phyloP scores from a whole-genome alignment of 1,140 invertebrate genomes.

The Trichomalopsis sarcophagae region DNA sequence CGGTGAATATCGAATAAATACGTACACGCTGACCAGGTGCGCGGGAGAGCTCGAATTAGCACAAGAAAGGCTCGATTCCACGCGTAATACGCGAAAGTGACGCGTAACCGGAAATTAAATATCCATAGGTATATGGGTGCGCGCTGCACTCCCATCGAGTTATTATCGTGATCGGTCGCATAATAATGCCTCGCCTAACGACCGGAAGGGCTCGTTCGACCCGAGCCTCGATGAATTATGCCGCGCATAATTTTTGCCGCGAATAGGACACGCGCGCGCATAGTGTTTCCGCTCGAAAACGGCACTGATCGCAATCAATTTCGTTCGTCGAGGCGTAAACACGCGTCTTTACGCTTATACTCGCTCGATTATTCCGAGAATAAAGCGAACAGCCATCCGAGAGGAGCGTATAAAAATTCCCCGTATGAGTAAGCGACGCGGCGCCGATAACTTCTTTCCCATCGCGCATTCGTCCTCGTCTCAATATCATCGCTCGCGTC shows the following conservation, averaged over 20 bases:
- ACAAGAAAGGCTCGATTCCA: conserved; percentile 8
- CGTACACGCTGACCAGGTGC: neutral
- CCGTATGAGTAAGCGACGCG: neutral
- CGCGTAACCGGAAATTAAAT: conserved; percentile 55
- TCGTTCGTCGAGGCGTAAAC: neutral
- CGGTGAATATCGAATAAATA: too few relatives aligned
- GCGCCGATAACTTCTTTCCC: conserved; percentile 39
- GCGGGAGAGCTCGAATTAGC: neutral
- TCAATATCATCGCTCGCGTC: conserved; percentile 37
- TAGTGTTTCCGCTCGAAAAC: neutral
- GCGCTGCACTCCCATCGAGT: conserved; percentile 54
- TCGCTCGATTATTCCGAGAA: neutral
- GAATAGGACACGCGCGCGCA: neutral
- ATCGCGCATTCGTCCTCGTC: conserved; percentile 42
- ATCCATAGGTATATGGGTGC: conserved; percentile 59
- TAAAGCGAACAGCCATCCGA: neutral
- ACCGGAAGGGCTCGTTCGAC: conserved; percentile 56
- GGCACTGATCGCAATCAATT: neutral
- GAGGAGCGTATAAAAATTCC: conserved; percentile 2
- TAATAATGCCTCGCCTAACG: conserved; percentile 52
- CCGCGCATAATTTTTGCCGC: conserved; percentile 8
- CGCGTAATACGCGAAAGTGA: neutral
- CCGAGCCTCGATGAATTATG: conserved; percentile 28
- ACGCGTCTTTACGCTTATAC: neutral
- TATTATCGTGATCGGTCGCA: conserved; percentile 54